Base-by-base conservation (phyloP, 1,140 invertebrate genomes). In the Hypsibius dujardini region DNA sequence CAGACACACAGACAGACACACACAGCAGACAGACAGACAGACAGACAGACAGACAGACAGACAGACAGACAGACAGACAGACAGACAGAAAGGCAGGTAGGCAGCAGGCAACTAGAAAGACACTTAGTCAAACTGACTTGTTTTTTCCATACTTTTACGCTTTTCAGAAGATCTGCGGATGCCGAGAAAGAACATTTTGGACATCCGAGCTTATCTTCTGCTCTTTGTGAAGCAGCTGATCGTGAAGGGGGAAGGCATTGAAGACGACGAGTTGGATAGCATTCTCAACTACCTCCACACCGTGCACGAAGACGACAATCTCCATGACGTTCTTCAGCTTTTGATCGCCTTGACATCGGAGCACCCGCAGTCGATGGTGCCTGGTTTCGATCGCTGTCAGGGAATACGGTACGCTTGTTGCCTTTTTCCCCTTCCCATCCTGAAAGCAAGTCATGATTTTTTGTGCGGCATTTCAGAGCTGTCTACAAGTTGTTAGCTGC, bases 211-310 rank as follows among this genome's bases (percentile, higher is more conserved):
- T 60, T 95, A 95, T 79, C 96, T 98, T 78, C 81, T 97, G 73
- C 83, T 95, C 73, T 97, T 96, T 82, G 83, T 98, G 67, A 95
- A 96, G 79, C 92, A 97, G 80, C 81, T 98, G 28, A 94, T 97
- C 73, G 88, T 96, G 86, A 92, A 95, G 77, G 92, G 92, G 47
- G 90, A 91, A 77, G 94, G 94, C 12, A 90, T 95, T 46, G 93
- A 97, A 79, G 94, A 98, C 76, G 95, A 98, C 79, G 95, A 99
- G 80, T 83, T 99, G 45, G 95, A 99, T 80, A 93, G 92, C 73
- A 90, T 98, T 77, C 84, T 98, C 2, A 99, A 99, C 82, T 98
- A 95, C 80, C 82, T 99, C 71, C 93, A 92, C 47, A 97, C 92
- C 70, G 90, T 96, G 81, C 88, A 95, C 79, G 92, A 95, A 85